A percentile compares a stretch with the other conserved stretches of the same genome.
These are phyloP conservation scores for Drosophila kikkawai DNA, from an alignment of 1,140 invertebrate species.

Conservation along the genomic window DNA sequence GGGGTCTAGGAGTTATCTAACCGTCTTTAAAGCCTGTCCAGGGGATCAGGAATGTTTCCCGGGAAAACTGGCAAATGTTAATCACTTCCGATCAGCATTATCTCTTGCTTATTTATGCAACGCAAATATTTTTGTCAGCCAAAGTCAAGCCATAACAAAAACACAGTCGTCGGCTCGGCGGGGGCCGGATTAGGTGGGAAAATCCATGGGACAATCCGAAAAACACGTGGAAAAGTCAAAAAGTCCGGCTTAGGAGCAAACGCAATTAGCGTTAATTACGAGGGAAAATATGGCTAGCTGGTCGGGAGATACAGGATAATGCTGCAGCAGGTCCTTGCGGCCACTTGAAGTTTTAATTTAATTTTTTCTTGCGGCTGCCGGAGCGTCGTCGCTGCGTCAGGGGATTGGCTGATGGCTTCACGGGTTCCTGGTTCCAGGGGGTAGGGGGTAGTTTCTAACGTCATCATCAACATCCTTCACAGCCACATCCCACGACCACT, in stretches of 20 bases:
- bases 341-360: conserved; percentile 81
- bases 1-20: conserved; percentile 29
- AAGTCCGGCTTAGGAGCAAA: conserved; percentile 73
- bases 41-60: conserved; percentile 23
- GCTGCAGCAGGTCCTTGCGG: conserved; percentile 43
- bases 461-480: conserved; percentile 64
- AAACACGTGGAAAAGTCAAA: conserved; percentile 81
- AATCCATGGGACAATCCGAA: conserved; percentile 68
- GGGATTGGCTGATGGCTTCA: conserved; percentile 63
- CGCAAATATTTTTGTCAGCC: conserved; percentile 37
- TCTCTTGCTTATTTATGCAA: conserved; percentile 51
- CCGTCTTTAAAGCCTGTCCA: conserved; percentile 15
- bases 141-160: conserved; percentile 69
- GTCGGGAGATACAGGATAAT: background rate
- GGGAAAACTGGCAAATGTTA: conserved; percentile 9
- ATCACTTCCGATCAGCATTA: conserved; percentile 53
- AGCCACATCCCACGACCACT: conserved; percentile 59
- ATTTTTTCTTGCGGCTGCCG: conserved; percentile 75
- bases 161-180: conserved; percentile 18
- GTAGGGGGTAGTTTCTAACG: conserved; percentile 56
- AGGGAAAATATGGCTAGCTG: conserved; percentile 43
- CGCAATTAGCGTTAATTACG: conserved; percentile 80
- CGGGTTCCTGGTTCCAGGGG: conserved; percentile 1
- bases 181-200: conserved; percentile 60
- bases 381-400: conserved; percentile 64